A percentile compares a stretch with the other conserved stretches of the same genome.
These are phyloP conservation scores for Chelonoidis abingdonii DNA, from an alignment of 2,113 vertebrate genomes.

Conservation along the genomic window DNA sequence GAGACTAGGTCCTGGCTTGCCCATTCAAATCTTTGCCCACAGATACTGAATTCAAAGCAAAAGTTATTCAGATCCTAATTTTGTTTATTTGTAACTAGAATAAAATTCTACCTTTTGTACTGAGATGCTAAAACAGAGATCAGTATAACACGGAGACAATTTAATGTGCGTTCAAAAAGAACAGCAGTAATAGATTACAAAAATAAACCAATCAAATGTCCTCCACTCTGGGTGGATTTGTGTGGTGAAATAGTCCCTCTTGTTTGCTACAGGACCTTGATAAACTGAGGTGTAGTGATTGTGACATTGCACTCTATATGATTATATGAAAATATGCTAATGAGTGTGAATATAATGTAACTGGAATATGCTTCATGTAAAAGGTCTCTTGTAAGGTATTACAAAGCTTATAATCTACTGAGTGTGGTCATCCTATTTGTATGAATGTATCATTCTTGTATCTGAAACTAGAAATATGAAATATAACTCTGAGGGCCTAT, in stretches of 20 bases:
- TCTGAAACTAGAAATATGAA: too few relatives aligned
- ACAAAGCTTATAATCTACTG: too few relatives aligned
- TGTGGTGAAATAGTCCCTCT: not conserved
- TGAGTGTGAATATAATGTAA: too few relatives aligned
- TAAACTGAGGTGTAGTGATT: not conserved
- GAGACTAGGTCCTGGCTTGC: not conserved
- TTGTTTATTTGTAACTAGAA: not conserved
- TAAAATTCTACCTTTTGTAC: conserved; percentile 19
- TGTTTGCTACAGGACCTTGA: not conserved
- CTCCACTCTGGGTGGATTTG: not conserved
- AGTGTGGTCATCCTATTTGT: too few relatives aligned
- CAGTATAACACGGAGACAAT: not conserved
- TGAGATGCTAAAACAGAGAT: conserved; percentile 4
- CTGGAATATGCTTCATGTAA: too few relatives aligned
- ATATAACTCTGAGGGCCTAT: too few relatives aligned
- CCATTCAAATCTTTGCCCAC: not conserved
- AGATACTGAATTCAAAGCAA: not conserved
- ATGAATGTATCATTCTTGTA: too few relatives aligned
- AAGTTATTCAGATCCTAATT: not conserved
- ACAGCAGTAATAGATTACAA: not conserved
- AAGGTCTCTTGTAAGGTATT: too few relatives aligned
- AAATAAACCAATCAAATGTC: not conserved
- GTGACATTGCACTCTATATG: too few relatives aligned
- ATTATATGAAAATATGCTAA: too few relatives aligned
- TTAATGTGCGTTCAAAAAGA: not conserved